Evolutionary conservation across 2,113 vertebrate genomes (phyloP), one percentile per base, ranked within the genome.

Genomic region (Nibea albiflora): DNA sequence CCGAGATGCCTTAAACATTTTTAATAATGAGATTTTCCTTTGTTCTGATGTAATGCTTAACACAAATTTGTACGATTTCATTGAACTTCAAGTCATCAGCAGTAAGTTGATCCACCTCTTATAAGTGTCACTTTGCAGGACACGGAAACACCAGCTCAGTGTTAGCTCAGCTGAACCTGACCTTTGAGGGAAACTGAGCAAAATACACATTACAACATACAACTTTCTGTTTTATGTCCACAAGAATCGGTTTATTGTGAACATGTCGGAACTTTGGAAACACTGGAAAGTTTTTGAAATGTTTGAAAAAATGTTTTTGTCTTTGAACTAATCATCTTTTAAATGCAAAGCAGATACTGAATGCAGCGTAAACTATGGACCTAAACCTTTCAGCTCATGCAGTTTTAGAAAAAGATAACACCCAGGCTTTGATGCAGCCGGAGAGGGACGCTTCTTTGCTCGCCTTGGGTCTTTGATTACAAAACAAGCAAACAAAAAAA

Each of bases 1-100:
- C 85, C 63, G 12, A 83, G 58, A 62, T 85, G 90, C 91, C 90
- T 91, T 92, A 76, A 85, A 63, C 54, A 9, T 69, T 69, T 61
- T 28, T 53, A 54, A 60, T 54, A 49, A 31, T 3, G 4, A 5
- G 12, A 2, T 35, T 15, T 24, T 8, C 35, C 17, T 60, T 69
- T 11, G 22, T 49, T 61, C 7, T 28, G 10, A 44, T 53, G 9
- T 26, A 3, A 31, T 5, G 0, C 3, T 10, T 4, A 26, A 39
- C 58, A n/a, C 20, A 24, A 2, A 24, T 39, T 69, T 69, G 14
- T 54, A 53, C 19, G 20, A 19, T 61, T 17, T 53, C 3, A 15
- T 49, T 15, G 44, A 46, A 14, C 10, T 56, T 49, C 28, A 42
- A 44, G 10, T 53, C 5, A 24, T 52, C 15, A 50, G 46, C 57